These are phyloP conservation scores for Sterrhoptilus dennistouni DNA, from an alignment of 2,113 vertebrate genomes.

Conservation along the genomic window DNA sequence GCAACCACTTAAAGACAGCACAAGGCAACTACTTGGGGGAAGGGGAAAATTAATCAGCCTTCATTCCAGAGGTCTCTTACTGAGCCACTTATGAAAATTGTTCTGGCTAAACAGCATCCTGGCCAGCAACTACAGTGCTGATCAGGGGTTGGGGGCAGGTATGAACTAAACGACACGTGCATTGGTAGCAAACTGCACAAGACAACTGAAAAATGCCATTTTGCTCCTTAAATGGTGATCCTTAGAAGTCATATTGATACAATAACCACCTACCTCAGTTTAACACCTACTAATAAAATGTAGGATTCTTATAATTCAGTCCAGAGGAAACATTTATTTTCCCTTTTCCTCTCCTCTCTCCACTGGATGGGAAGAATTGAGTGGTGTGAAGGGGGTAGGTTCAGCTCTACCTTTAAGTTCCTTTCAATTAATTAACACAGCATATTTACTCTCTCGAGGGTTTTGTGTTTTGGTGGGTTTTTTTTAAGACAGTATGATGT, in stretches of 20 bases:
- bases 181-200: neutral
- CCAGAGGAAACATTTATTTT: neutral
- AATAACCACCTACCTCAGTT: neutral
- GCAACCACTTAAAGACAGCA: slow-evolving; percentile 71
- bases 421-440: neutral
- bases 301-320: neutral
- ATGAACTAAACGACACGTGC: neutral
- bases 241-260: neutral
- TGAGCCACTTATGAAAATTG: neutral
- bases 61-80: slow-evolving; percentile 44
- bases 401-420: neutral
- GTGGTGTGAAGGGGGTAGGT: accelerated
- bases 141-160: neutral
- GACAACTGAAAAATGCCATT: neutral
- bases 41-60: slow-evolving; percentile 46
- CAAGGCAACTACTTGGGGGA: slow-evolving; percentile 64
- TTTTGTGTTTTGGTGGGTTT: neutral
- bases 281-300: neutral
- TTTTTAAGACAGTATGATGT: neutral
- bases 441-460: neutral
- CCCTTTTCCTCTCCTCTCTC: neutral
- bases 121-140: neutral
- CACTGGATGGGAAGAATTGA: neutral
- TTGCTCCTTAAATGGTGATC: neutral
- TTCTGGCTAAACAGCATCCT: neutral